These are phyloP conservation scores for Sinocyclocheilus anshuiensis DNA, from an alignment of 2,113 vertebrate genomes.

Conservation along the genomic window DNA sequence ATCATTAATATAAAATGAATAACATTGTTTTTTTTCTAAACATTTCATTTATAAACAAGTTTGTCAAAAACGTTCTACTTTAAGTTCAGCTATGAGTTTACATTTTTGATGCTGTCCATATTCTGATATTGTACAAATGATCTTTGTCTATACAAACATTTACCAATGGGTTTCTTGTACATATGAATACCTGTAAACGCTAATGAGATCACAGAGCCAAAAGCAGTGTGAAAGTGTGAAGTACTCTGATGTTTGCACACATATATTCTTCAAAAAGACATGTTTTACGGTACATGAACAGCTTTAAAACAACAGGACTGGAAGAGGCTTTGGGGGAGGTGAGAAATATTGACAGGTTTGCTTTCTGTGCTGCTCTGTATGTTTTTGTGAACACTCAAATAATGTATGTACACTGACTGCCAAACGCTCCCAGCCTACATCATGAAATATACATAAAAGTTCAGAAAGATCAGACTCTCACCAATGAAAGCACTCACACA, in stretches of 20 bases:
- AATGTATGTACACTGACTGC: conserved; percentile 38
- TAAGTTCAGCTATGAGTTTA: neutral
- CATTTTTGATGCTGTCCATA: neutral
- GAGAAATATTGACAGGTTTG: conserved; percentile 31
- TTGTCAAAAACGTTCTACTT: neutral
- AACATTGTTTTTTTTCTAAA: too few species aligned
- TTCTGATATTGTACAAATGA: neutral
- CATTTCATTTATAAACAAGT: too few species aligned
- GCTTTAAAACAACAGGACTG: neutral
- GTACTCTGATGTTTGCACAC: neutral
- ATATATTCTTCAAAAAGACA: neutral
- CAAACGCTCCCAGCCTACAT: conserved; percentile 38
- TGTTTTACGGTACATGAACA: neutral
- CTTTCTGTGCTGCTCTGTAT: conserved; percentile 14
- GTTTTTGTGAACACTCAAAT: conserved; percentile 23
- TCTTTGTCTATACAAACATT: neutral
- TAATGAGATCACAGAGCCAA: neutral
- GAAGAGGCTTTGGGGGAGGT: neutral
- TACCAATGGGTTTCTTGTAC: neutral
- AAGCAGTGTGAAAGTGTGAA: neutral
- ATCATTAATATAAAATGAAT: too few species aligned
- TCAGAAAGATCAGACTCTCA: conserved; percentile 10
- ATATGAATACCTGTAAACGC: neutral
- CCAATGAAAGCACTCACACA: neutral
- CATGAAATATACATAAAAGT: conserved; percentile 56